Evolutionary conservation across 1,140 invertebrate species (phyloP), one percentile per base, ranked within the genome.

Genomic region (Zaprionus capensis): DNA sequence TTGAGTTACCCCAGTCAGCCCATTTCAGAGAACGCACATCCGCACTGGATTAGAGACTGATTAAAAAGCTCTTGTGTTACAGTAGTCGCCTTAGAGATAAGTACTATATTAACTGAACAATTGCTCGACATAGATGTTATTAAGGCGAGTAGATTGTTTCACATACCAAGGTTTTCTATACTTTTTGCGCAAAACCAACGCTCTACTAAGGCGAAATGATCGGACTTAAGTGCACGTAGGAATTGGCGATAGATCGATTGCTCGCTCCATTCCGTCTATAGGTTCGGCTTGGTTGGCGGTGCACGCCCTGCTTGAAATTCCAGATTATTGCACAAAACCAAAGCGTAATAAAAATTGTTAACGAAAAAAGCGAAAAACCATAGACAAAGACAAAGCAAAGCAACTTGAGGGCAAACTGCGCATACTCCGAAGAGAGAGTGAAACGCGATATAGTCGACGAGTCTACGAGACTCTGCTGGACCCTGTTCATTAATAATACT

Each of bases 251-350:
- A 68, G 49, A 76, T 70, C 56, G 63, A 78, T 61, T 56, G 49
- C 63, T 67, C 28, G 53, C 51, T 85, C 51, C 28, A 75, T 58
- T 64, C 57, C 56, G 51, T 78, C 62, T 61, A 65, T 78, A 79
- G 41, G 38, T 63, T 58, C 49, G 22, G 41, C n/a, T 17, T 46
- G 41, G 58, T 66, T 77, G 61, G 44, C 26, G 20, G 61, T 34
- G 56, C 56, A 84, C 82, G 82, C 82, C 82, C 80, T 71, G 77
- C 28, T 80, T 84, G 78, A 71, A 78, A 83, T 86, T 82, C 63
- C 82, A 73, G 59, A 62, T 70, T 17, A 67, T 56, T 82, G 67
- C 67, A 68, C 64, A 69, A 51, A 67, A 58, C 28, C 49, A 41
- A 56, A 49, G 49, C 72, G 67, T 81, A 68, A 36, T 74, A 76